Evolutionary conservation across 2,113 vertebrate species (phyloP), one percentile per base, ranked within the genome.

Genomic region (Tetraodon nigroviridis): DNA sequence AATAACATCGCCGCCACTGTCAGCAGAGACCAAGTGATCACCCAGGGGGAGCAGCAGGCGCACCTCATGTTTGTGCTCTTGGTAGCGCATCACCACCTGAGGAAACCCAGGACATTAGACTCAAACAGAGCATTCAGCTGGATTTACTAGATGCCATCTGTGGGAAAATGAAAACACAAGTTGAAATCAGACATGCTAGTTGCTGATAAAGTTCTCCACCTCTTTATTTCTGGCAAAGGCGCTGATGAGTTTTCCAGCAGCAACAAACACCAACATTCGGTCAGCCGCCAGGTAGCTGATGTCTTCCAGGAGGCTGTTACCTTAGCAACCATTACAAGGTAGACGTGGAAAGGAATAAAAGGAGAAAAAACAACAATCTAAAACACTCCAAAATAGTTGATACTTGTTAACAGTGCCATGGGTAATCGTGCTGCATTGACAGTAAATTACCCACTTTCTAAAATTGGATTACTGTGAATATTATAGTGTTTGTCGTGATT

Each of bases 11-110:
- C 92, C 92, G n/a, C 92, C 82, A 14, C 76, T 71, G 87, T 98
- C 96, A 13, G 94, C 90, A 57, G 97, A 97, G 51, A 99, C 91
- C 46, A 99, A 55, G 45, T 98, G 95, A 81, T 98, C 95, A 1
- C 96, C 96, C 80, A 98, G 93, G 18, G 95, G 92, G 62, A 94
- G 91, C 8, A 99, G 79, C 61, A 97, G 88, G 32, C 87, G 93
- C 69, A 99, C 92, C 61, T 91, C 92, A 74, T 92, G 90, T 55
- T 82, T 88, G 73, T 98, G 97, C 67, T 94, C 94, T 15, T 77
- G 76, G 83, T 95, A 99, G 19, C 85, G 87, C 84, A 93, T 91
- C 71, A 97, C 92, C 46, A 96, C 88, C 97, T 99, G 80, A 4
- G 0, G 37, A 10, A 18, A 45, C 42, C 18, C 7, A 8, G 5